Conservation (phyloP, 2,888 invertebrate species). For the Zonitis immaculata region DNA sequence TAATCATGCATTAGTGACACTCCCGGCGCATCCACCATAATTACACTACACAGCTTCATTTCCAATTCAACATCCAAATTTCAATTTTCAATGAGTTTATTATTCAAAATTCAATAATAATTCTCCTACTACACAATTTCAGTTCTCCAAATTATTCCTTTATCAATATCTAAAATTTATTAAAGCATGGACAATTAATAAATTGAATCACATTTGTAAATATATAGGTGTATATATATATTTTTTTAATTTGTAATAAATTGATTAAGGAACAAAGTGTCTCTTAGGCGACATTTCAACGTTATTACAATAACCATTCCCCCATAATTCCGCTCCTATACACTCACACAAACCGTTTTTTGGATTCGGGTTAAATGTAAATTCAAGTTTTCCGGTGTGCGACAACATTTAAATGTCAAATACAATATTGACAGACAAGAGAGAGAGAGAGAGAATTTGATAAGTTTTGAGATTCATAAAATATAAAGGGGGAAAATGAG, state of each 20-base stretch:
- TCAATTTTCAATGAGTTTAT: too few species aligned
- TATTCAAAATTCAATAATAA: too few species aligned
- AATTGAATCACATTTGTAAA: constrained; percentile 12
- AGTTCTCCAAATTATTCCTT: too few species aligned
- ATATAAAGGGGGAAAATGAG: too few species aligned
- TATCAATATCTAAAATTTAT: too few species aligned
- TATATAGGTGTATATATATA: too few species aligned
- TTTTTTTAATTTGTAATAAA: too few species aligned
- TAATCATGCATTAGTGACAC: not conserved
- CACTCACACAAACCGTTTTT: too few species aligned
- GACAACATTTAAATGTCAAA: constrained; percentile 31
- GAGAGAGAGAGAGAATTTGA: constrained; percentile 4
- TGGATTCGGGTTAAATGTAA: constrained; percentile 11
- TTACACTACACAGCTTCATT: not conserved
- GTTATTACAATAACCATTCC: not conserved
- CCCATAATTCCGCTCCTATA: too few species aligned
- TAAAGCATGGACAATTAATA: constrained; percentile 15
- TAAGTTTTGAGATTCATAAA: too few species aligned
- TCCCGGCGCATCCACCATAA: constrained; percentile 12
- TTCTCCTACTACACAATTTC: too few species aligned
- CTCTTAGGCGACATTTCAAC: constrained; percentile 9
- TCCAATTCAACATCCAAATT: constrained; percentile 1
- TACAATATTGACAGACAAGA: constrained; percentile 25
- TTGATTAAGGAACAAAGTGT: constrained; percentile 5
- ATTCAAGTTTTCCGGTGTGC: constrained; percentile 19